Evolutionary conservation across 1,140 invertebrate genomes (phyloP), one percentile per base, ranked within the genome.

Genomic region (Lysiphlebus fabarum): DNA sequence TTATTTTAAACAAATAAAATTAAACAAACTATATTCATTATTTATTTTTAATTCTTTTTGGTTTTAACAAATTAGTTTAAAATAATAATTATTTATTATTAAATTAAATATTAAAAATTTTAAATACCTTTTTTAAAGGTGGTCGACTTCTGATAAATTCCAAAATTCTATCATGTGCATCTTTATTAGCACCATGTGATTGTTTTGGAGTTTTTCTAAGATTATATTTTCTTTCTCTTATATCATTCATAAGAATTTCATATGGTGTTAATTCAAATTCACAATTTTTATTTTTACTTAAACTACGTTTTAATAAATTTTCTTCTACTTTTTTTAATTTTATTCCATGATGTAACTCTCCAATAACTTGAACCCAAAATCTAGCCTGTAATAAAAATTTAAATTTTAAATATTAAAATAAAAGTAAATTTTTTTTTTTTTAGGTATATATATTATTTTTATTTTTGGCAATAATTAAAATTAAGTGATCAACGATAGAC

Each of bases 221-320:
- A 68, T 89, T 91, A 80, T 94, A 97, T 67, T 90, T 85, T 67
- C 91, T 86, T 33, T 90, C 89, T 65, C 93, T 81, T 64, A 98
- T 98, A 72, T 98, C 95, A 69, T 98, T 93, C 89, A 98, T 95
- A 10, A 98, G 82, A 70, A 96, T 96, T 81, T 98, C 95, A 74
- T 96, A 97, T 7, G 95, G 95, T n/a, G 95, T 98, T 62, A 97
- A 76, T 77, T 96, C 93, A 77, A 90, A 98, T 78, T 97, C 94
- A 84, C 45, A 87, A 82, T 42, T 85, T 84, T 59, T 72, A 10
- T 67, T 61, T 38, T 63, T 61, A 26, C 62, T 65, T 5, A 56
- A 44, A 9, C 56, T 62, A 7, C 69, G 70, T 12, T 61, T 61
- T 7, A 65, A 85, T 79, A 67, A 82, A 84, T 73, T 86, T 82